Evolutionary conservation across 2,888 invertebrate genomes (phyloP), one percentile per base, ranked within the genome.

Genomic region (Agonopterix heracliana): DNA sequence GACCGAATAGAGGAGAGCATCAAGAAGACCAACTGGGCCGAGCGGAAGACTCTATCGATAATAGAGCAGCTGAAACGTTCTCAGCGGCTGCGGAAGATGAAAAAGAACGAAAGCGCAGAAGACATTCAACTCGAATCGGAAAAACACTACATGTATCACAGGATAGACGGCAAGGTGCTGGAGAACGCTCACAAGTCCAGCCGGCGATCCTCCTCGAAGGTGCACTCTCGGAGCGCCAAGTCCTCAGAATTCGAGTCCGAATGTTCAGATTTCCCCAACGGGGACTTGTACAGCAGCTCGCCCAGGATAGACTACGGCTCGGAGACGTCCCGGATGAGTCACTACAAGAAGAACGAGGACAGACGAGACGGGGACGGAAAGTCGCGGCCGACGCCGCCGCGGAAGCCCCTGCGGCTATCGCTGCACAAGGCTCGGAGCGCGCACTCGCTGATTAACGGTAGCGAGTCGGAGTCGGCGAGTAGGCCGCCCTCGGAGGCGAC

Each of bases 351-450:
- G 61, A 78, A 85, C 54, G 80, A 84, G 5, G 84, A 84, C 1
- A 57, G 77, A 42, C 65, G 69, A 46, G 72, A 75, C 10, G 68
- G 65, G 7, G 90, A 90, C 46, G 71, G 68, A 8, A 91, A 90
- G 54, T 85, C 90, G 2, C 87, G 94, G 48, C 95, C 96, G 0
- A 92, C 93, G 10, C 96, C 96, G 3, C 96, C 96, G 13, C 94
- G 96, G 64, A 96, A 96, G 70, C 96, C 96, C 0, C 77, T 96
- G 45, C 89, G 96, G 9, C 81, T 96, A 41, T 96, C 96, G 0
- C 79, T 96, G 46, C 96, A 96, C 70, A 92, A 95, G 61, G 95
- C 96, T 0, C 92, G 94, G 54, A 96, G 95, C 74, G 90, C 95
- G 45, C 95, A 95, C 67, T 94, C 94, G 0, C 91, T 95, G 13